Evolutionary conservation across 2,113 vertebrate genomes (phyloP).

Genomic region (Nannospalax galili): DNA sequence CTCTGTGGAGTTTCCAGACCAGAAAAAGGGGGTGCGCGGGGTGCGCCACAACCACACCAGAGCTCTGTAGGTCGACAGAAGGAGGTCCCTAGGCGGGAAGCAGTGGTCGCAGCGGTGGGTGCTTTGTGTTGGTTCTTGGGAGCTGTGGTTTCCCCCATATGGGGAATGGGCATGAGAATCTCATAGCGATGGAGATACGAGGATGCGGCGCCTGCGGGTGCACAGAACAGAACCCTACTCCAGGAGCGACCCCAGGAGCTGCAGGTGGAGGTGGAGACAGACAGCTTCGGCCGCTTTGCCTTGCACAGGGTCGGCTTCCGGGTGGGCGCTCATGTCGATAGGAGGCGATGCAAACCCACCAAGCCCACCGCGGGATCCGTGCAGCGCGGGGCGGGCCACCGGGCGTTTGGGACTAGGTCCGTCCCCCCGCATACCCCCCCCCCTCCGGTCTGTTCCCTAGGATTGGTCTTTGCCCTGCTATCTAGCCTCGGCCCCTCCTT

Average conservation of each 20-base stretch:
- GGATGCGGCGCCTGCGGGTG: neutral
- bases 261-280: neutral
- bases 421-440: no score
- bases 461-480: neutral
- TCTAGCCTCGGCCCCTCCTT: neutral
- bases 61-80: neutral
- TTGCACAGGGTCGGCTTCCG: neutral
- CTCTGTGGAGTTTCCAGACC: neutral
- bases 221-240: neutral
- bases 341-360: slow-evolving; percentile 49
- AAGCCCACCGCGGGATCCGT: neutral
- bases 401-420: accelerated
- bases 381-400: no score
- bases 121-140: neutral
- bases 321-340: neutral
- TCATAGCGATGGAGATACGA: neutral
- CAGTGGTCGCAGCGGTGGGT: neutral
- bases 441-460: neutral
- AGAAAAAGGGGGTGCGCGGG: neutral
- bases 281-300: neutral
- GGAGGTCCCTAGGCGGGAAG: no score
- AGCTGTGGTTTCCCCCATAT: neutral
- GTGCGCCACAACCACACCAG: neutral
- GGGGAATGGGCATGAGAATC: neutral
- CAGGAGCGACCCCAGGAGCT: neutral